phyloP scores from a whole-genome alignment of 2,888 invertebrate genomes.

The Coelopa pilipes region DNA sequence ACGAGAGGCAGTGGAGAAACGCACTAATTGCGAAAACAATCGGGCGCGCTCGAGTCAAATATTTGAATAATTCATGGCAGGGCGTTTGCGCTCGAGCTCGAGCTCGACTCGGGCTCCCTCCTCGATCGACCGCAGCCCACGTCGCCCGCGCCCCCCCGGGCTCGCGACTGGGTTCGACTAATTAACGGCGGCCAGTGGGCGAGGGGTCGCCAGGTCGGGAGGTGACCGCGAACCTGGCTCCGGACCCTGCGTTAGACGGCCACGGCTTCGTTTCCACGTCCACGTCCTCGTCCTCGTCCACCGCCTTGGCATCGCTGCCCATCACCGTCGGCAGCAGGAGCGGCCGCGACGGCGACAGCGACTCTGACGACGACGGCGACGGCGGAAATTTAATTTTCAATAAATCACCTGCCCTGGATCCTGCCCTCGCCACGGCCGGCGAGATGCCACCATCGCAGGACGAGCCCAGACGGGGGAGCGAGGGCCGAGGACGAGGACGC shows the following conservation, averaged over 20 bases:
- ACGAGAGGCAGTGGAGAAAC: too few species aligned
- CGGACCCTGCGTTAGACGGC: too few species aligned
- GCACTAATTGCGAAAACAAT: not conserved
- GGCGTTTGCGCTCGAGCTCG: too few species aligned
- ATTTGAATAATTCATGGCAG: too few species aligned
- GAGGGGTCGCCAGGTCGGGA: conserved; percentile 8
- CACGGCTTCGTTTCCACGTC: not conserved
- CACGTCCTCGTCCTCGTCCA: not conserved
- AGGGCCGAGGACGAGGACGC: too few species aligned
- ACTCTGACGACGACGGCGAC: not conserved
- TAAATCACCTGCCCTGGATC: conserved; percentile 42
- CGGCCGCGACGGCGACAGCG: not conserved
- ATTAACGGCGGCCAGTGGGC: conserved; percentile 13
- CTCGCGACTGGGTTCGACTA: not conserved
- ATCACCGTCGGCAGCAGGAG: conserved; percentile 9
- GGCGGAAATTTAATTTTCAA: conserved; percentile 46
- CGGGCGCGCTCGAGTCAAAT: conserved; percentile 34
- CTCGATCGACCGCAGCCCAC: conserved; percentile 34
- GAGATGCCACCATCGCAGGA: conserved; percentile 14
- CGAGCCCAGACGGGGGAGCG: too few species aligned
- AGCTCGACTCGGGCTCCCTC: too few species aligned
- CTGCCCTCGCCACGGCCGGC: not conserved
- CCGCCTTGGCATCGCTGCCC: not conserved
- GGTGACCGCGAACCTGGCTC: not conserved
- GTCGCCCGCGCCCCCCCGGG: conserved; percentile 34